Evolutionary conservation across 2,113 vertebrate species (phyloP), one percentile per base, ranked within the genome.

Genomic region (Dissostichus mawsoni): DNA sequence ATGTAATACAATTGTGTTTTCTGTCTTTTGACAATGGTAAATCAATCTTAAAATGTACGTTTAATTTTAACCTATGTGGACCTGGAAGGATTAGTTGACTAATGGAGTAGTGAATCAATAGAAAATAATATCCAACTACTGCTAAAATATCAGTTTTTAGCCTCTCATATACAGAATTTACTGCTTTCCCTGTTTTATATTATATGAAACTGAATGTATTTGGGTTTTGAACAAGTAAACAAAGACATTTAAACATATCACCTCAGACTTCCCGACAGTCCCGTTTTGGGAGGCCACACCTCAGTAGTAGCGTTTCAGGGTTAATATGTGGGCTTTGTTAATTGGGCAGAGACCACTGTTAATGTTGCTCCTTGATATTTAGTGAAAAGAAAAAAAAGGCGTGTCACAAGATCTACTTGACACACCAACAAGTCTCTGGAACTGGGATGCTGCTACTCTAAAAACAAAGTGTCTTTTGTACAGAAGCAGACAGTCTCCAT

Each of bases 391-490:
- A 61, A 73, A 52, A 53, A 33, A 51, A 70, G 56, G 52, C 78
- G 72, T 64, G 48, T 59, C 66, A 29, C 48, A 50, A 55, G 23
- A 23, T 74, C 68, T 79, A 69, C 64, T 76, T 33, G 71, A 84
- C 77, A 88, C 72, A 82, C 82, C 70, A 78, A 85, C 75, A 68
- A 77, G 78, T 87, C 72, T 84, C 25, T 87, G 76, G 70, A 83
- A 86, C 83, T 83, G 69, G 76, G 64, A 87, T n/a, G 69, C 74
- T 69, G 29, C 71, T 69, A 29, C 44, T 68, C 4, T 69, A 76
- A 80, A 89, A 85, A 92, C 92, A 92, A 92, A 81, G 89, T 89
- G 77, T 87, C 91, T 91, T 94, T 95, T 94, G 93, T 93, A 85
- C n/a, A 9, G 47, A 50, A 79, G 64, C 76, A 92, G 88, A 87